phyloP scores from a whole-genome alignment of 2,888 invertebrate genomes.

The Octonoba sinensis region DNA sequence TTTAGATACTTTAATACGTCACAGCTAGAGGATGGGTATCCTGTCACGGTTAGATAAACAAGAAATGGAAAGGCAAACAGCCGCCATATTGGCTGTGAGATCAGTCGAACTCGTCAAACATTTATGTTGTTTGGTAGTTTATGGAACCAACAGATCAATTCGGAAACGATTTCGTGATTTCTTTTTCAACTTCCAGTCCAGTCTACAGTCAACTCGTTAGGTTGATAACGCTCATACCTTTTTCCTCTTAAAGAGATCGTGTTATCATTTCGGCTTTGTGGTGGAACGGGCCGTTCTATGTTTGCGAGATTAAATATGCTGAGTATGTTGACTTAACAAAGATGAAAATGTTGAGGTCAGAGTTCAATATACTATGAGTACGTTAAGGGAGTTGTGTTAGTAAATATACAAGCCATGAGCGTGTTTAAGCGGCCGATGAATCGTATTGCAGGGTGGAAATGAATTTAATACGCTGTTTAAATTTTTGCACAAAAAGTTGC shows the following conservation, averaged over 20 bases:
- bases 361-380: slow-evolving; percentile 13
- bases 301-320: slow-evolving; percentile 6
- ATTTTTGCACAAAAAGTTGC: no score
- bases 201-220: slow-evolving; percentile 6
- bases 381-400: no score
- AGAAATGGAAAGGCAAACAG: slow-evolving; percentile 44
- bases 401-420: no score
- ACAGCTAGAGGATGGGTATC: slow-evolving; percentile 39
- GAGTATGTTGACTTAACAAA: slow-evolving; percentile 23
- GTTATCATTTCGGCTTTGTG: no score
- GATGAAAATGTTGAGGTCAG: slow-evolving; percentile 24
- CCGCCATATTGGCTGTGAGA: slow-evolving; percentile 53
- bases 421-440: no score
- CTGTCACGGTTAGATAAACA: slow-evolving; percentile 40
- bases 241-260: no score
- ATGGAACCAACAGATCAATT: slow-evolving; percentile 61
- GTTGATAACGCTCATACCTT: neutral
- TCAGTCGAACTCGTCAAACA: slow-evolving; percentile 56
- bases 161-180: slow-evolving; percentile 26
- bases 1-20: slow-evolving; percentile 42
- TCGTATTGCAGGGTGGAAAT: no score
- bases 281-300: no score
- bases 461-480: no score
- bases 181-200: slow-evolving; percentile 27
- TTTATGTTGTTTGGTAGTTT: slow-evolving; percentile 58